Evolutionary conservation across 92 coral and sea anemone genomes (phyloP), one percentile per base, ranked within the genome.

Genomic region (Parazoanthus darwini): DNA sequence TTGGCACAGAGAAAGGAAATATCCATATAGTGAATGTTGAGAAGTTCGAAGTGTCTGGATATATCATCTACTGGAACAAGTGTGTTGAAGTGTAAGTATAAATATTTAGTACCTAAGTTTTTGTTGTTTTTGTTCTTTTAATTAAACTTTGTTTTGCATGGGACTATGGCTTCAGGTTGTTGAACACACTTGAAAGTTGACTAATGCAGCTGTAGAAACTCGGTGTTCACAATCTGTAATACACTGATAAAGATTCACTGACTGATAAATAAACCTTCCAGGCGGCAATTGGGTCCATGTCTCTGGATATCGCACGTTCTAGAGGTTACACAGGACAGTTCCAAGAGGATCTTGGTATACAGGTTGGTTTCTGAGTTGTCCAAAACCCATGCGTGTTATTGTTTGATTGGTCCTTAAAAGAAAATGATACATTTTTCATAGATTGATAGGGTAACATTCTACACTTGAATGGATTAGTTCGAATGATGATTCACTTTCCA

Each of bases 261-360:
- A 46, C 51, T 46, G 22, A 35, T 46, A 1, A 0, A 3, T 80
- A 4, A 29, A 14, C 16, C 2, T 26, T 48, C 63, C 79, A 97
- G 99, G 99, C 99, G 58, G 99, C 99, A 43, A 97, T 97, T 70
- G 99, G 99, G 71, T 97, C 99, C 10, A 78, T 97, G 78, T 91
- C 99, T 36, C 92, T 97, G 36, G 99, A 97, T 81, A 89, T 92
- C 25, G 98, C 98, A 0, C 91, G 98, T 4, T 93, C 94, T 26
- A 92, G 96, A 86, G 99, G 99, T 22, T 94, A 88, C 66, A 80
- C 94, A 26, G 98, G 99, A 16, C 78, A 91, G 90, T 82, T 58
- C 79, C 97, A 94, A 86, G 99, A 97, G 82, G 93, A 93, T 54
- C 94, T 92, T 86, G 99, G 99, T n/a, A 92, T 95, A 35, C 97